Base-by-base conservation (phyloP, 1,140 invertebrate species). In the Drosophila persimilis region DNA sequence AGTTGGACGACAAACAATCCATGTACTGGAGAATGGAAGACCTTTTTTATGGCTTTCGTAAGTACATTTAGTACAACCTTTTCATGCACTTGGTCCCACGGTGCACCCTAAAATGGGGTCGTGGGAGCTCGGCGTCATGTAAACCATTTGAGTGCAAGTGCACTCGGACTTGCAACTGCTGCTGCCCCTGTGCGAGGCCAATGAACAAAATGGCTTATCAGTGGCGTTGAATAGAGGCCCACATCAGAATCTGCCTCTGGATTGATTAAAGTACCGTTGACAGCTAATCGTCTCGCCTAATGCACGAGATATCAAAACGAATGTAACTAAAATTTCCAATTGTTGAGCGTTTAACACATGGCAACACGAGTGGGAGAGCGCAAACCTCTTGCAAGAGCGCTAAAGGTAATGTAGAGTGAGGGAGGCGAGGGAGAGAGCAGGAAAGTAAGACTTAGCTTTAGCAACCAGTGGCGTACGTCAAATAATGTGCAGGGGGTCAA, bases 71-170 rank as follows among this genome's bases (percentile, higher is more conserved):
- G 17, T 5, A 24, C 24, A 24, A 24, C 24, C 24, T 26, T 26
- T 26, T 26, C 24, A 5, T 26, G 5, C 24, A 26, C 24, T 26
- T 26, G 24, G 24, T 26, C 7, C 62, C 62, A 64, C 59, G 48
- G 62, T 65, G 17, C 9, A 45, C 35, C 43, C 46, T 17, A 62
- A 50, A 67, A 69, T 67, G 24, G 52, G 51, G 51, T 69, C 35
- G 35, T 39, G 35, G 11, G 35, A 39, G 35, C 11, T 11, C 43
- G 48, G 47, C 35, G 48, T 57, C 51, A 64, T 73, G 53, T 74
- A 74, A 74, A 65, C 71, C 57, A 64, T 58, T 65, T 44, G 13
- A 63, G 71, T 74, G 53, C 71, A 74, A 53, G 70, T 53, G 71
- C 35, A 74, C 71, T 72, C 47, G 52, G 24, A 54, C 45, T 15